A percentile compares a stretch with the other conserved stretches of the same genome.
phyloP scores from a whole-genome alignment of 2,113 vertebrate species.

The Alligator mississippiensis region DNA sequence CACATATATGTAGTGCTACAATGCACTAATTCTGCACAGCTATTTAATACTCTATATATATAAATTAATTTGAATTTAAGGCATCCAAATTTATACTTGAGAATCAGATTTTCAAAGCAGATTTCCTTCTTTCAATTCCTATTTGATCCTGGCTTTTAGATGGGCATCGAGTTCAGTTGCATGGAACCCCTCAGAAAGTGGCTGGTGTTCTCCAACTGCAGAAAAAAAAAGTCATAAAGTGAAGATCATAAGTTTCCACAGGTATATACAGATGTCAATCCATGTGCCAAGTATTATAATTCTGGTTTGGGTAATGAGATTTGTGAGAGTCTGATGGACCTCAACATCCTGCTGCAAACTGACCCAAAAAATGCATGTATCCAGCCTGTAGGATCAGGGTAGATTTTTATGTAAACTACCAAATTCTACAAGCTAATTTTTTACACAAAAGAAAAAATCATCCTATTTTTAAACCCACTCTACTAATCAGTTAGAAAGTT shows the following conservation, averaged over 20 bases:
- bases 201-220: background rate
- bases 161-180: background rate
- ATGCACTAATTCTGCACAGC: fast-evolving
- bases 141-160: background rate
- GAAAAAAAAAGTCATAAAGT: background rate
- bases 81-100: background rate
- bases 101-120: background rate
- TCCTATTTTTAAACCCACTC: too few species aligned
- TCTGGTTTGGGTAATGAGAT: background rate
- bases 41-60: background rate
- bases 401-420: too few species aligned
- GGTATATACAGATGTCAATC: fast-evolving
- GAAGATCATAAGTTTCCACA: background rate
- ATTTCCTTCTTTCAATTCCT: background rate
- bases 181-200: background rate
- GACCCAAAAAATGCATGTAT: too few species aligned
- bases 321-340: background rate
- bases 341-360: background rate
- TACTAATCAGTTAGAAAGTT: too few species aligned
- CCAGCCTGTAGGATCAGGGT: too few species aligned
- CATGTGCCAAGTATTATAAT: background rate
- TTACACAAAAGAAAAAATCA: too few species aligned
- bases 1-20: background rate
- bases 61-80: background rate
- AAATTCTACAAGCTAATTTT: too few species aligned